Conservation (phyloP, 37 sponge, comb jelly and placozoan species). For the Geodia barretti region DNA sequence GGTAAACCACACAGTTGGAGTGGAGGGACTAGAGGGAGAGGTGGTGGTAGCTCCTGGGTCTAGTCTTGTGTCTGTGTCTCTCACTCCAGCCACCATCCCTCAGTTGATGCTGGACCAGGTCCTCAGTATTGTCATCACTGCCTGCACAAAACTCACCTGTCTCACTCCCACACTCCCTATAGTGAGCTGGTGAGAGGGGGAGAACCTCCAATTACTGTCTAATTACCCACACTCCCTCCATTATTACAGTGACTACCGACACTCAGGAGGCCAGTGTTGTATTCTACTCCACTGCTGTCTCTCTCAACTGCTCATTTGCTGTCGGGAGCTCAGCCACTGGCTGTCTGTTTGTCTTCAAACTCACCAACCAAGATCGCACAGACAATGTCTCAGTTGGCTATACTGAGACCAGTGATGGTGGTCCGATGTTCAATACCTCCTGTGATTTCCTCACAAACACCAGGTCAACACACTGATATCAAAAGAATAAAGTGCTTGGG, state of each 20-base stretch:
- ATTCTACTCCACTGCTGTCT: not conserved
- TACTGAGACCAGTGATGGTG: not conserved
- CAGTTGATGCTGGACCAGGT: not conserved
- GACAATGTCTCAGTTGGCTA: not conserved
- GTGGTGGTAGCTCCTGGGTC: not conserved
- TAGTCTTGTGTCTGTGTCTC: not conserved
- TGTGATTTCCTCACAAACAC: not conserved
- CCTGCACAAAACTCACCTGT: not conserved
- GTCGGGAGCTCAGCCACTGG: not conserved
- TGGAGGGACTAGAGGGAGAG: not conserved
- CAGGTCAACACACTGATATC: no score
- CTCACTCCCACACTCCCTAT: not conserved
- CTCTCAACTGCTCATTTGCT: not conserved
- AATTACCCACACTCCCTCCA: not conserved
- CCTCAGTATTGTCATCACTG: not conserved
- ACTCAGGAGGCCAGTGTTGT: not conserved
- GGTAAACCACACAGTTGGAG: not conserved
- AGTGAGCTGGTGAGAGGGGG: no score
- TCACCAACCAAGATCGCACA: not conserved
- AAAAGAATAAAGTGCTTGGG: no score
- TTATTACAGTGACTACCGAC: not conserved
- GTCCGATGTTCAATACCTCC: not conserved
- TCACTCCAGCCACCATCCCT: not conserved
- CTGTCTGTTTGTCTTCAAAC: not conserved
- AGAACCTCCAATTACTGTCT: no score